These are phyloP conservation scores for Sebastes kiyomatsui DNA, from an alignment of 2,797 vertebrate species.

Conservation along the genomic window DNA sequence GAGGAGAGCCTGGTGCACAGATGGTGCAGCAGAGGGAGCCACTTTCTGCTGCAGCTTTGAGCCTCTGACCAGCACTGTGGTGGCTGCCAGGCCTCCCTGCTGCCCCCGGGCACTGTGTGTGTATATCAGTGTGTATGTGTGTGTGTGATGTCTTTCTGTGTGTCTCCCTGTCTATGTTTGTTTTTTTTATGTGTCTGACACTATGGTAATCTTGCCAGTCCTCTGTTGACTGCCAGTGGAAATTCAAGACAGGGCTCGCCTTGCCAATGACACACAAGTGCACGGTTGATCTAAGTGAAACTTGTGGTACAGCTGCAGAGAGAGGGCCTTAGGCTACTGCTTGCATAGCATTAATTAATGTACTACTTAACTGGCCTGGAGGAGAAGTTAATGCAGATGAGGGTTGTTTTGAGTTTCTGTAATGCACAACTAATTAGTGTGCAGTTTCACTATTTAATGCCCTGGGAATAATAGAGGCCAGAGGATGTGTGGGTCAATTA, in stretches of 20 bases:
- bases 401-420: background rate
- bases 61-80: slow-evolving; percentile 55
- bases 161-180: slow-evolving; percentile 58
- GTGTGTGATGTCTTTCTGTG: slow-evolving; percentile 36
- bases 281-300: slow-evolving; percentile 36
- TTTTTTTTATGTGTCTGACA: slow-evolving; percentile 61
- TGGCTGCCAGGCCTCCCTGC: slow-evolving; percentile 65
- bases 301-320: slow-evolving; percentile 29
- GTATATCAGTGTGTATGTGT: background rate
- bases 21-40: slow-evolving; percentile 85
- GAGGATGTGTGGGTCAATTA: background rate
- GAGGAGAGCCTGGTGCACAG: slow-evolving; percentile 69
- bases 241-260: slow-evolving; percentile 55
- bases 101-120: slow-evolving; percentile 60
- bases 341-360: slow-evolving; percentile 18
- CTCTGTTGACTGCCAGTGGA: slow-evolving; percentile 57
- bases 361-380: slow-evolving; percentile 1
- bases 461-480: background rate
- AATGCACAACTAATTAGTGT: slow-evolving; percentile 2
- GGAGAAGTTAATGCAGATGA: slow-evolving; percentile 11
- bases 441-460: background rate
- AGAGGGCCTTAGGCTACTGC: background rate
- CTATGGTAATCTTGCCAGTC: slow-evolving; percentile 56
- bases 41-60: slow-evolving; percentile 65
- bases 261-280: slow-evolving; percentile 34